These are phyloP conservation scores for Ageneiosus marmoratus DNA, from an alignment of 2,113 vertebrate species.

Conservation along the genomic window DNA sequence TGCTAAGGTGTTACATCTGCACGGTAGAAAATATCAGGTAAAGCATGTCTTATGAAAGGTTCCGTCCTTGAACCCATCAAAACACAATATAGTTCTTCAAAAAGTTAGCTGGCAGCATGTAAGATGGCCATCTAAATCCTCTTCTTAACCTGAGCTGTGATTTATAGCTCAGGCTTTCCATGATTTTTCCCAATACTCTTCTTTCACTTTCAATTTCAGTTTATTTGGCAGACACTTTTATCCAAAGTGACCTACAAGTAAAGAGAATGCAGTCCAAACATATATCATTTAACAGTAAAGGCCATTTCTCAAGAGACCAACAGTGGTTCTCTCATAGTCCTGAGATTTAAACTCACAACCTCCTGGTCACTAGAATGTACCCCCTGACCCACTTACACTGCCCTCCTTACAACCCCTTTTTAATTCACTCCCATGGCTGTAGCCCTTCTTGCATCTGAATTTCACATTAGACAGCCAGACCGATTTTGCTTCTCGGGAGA, in stretches of 20 bases:
- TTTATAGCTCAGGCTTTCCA: background rate
- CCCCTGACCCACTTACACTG: background rate
- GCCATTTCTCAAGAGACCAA: background rate
- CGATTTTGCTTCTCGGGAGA: constrained; percentile 27
- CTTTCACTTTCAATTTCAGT: constrained; percentile 14
- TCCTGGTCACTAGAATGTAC: background rate
- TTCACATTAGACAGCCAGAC: constrained; percentile 4
- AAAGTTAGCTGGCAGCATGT: background rate
- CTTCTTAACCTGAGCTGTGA: background rate
- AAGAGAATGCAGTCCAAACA: background rate
- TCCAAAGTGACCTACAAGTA: background rate
- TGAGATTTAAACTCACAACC: constrained; percentile 13
- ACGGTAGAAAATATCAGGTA: background rate
- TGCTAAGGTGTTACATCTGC: too few relatives aligned
- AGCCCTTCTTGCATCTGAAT: background rate
- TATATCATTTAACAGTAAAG: background rate
- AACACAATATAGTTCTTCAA: background rate
- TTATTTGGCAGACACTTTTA: constrained; percentile 3
- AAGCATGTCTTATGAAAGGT: background rate
- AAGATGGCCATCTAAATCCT: background rate
- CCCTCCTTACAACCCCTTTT: constrained; percentile 6
- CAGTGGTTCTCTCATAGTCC: background rate
- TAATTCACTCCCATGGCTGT: background rate
- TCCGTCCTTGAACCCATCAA: background rate
- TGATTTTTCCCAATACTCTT: background rate